These are phyloP conservation scores for Petroica traversi DNA, from an alignment of 2,113 vertebrate genomes.

Conservation along the genomic window DNA sequence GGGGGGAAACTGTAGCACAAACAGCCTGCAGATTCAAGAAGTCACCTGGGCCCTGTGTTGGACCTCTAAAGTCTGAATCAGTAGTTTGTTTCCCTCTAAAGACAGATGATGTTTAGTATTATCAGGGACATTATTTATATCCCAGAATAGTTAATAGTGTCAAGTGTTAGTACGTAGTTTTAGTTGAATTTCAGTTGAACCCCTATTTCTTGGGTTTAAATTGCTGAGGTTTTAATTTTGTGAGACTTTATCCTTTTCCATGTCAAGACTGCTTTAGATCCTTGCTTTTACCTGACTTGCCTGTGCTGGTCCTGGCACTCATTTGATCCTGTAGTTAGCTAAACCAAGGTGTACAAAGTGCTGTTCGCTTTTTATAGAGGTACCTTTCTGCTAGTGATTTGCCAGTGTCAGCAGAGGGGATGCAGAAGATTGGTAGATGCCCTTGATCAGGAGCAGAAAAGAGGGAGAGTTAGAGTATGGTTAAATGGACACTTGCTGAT, in stretches of 20 bases:
- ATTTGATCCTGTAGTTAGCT: not conserved
- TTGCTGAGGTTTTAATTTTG: not conserved
- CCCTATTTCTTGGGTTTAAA: not conserved
- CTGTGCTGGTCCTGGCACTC: not conserved
- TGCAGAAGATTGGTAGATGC: not conserved
- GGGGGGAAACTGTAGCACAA: not conserved
- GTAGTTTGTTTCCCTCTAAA: not conserved
- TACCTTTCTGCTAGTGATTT: not conserved
- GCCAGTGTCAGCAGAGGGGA: not conserved
- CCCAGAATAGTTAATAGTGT: not conserved
- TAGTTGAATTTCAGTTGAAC: not conserved
- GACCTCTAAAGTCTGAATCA: not conserved
- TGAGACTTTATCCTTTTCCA: not conserved
- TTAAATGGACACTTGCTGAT: not conserved
- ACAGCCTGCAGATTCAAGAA: not conserved
- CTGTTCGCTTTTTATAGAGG: not conserved
- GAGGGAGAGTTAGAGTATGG: not conserved
- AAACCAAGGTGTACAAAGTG: not conserved
- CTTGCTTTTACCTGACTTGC: not conserved
- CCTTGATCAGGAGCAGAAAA: not conserved
- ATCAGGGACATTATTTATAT: not conserved
- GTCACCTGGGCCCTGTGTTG: not conserved
- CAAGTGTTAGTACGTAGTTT: not conserved
- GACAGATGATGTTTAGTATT: not conserved
- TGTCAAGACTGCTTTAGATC: not conserved